Evolutionary conservation across 2,113 vertebrate genomes (phyloP).

Genomic region (Urocynchramus pylzowi): DNA sequence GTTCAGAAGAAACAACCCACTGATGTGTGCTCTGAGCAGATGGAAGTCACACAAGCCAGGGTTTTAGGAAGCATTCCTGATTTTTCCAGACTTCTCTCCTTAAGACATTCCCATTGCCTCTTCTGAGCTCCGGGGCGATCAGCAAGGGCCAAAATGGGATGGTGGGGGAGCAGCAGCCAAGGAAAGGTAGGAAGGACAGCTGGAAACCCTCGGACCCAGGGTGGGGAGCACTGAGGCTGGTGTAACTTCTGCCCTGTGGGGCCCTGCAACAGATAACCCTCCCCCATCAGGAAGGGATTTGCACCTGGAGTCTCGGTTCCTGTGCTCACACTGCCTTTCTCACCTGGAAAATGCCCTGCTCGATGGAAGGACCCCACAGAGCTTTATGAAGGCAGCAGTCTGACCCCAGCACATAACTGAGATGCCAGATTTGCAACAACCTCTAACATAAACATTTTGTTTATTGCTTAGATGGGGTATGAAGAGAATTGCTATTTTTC

Average conservation of each 20-base stretch:
- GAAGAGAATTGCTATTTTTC: not conserved
- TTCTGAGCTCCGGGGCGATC: not conserved
- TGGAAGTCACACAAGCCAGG: not conserved
- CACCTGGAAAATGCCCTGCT: not conserved
- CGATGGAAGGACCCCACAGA: not conserved
- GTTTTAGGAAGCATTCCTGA: not conserved
- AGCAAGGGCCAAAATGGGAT: not conserved
- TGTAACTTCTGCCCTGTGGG: not conserved
- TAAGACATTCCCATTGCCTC: not conserved
- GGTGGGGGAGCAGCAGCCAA: not conserved
- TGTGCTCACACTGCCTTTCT: not conserved
- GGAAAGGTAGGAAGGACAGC: not conserved
- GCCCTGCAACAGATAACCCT: not conserved
- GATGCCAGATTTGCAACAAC: not conserved
- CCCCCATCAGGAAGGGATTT: not conserved
- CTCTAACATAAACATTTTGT: not conserved
- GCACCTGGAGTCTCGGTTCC: not conserved
- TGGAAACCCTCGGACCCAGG: accelerated
- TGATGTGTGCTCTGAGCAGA: not conserved
- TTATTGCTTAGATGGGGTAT: not conserved
- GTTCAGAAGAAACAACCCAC: not conserved
- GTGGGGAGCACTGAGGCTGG: not conserved
- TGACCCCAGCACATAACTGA: not conserved
- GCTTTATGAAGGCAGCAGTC: not conserved
- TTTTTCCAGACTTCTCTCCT: not conserved